Evolutionary conservation across 2,797 vertebrate genomes (phyloP).

Genomic region (Menidia menidia): DNA sequence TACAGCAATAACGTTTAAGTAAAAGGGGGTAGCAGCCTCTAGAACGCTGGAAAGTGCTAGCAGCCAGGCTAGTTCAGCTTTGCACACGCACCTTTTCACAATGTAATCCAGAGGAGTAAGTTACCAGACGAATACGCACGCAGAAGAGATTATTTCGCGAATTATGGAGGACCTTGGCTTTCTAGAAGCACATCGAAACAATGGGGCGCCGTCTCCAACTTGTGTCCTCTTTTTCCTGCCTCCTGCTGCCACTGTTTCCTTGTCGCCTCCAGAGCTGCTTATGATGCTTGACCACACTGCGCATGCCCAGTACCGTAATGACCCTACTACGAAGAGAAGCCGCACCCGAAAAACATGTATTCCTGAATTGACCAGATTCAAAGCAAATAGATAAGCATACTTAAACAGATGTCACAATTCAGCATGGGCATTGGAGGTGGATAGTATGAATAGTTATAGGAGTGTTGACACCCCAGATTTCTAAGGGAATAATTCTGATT

Average conservation of each 20-base stretch:
- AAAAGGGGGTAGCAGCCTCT: conserved; percentile 27
- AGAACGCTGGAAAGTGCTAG: conserved; percentile 56
- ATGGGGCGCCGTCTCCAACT: conserved; percentile 73
- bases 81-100: conserved; percentile 62
- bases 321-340: conserved; percentile 33
- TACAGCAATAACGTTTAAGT: conserved; percentile 17
- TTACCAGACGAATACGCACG: conserved; percentile 3
- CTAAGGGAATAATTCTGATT: no score
- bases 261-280: conserved; percentile 55
- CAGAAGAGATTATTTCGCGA: conserved; percentile 7
- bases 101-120: conserved; percentile 13
- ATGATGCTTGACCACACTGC: conserved; percentile 52
- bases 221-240: conserved; percentile 49
- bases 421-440: no score
- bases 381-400: no score
- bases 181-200: conserved; percentile 34
- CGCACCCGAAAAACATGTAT: conserved; percentile 39
- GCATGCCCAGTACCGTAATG: conserved; percentile 74
- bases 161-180: conserved; percentile 14
- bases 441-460: no score
- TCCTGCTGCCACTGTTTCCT: conserved; percentile 63
- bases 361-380: no score
- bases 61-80: conserved; percentile 69
- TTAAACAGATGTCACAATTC: no score
- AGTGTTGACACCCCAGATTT: no score